Evolutionary conservation across 1,140 invertebrate genomes (phyloP).

Genomic region (Trachelipus rathkii): DNA sequence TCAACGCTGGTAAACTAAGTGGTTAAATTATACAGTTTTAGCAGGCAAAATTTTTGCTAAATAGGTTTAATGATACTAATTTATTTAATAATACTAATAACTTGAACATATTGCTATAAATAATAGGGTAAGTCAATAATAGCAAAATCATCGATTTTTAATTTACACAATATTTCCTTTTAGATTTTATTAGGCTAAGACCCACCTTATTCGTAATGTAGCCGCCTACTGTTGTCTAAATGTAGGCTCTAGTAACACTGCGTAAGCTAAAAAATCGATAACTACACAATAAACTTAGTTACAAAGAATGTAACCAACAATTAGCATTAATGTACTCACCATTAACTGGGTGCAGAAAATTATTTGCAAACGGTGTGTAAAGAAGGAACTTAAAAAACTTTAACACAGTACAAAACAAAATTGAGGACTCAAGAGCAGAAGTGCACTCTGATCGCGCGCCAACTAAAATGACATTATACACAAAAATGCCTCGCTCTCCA

Average conservation of each 20-base stretch:
- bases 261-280: conserved; percentile 4
- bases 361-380: conserved; percentile 6
- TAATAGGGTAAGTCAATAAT: too few relatives aligned
- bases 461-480: background rate
- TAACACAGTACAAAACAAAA: conserved; percentile 11
- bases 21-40: too few relatives aligned
- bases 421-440: conserved; percentile 11
- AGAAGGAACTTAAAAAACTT: conserved; percentile 11
- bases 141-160: too few relatives aligned
- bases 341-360: conserved; percentile 9
- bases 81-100: too few relatives aligned
- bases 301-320: background rate
- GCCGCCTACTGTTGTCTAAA: background rate
- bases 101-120: too few relatives aligned
- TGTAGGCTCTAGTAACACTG: background rate
- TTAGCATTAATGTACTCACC: background rate
- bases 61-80: too few relatives aligned
- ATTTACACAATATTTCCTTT: too few relatives aligned
- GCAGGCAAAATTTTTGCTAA: too few relatives aligned
- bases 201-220: too few relatives aligned
- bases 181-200: too few relatives aligned
- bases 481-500: background rate
- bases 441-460: conserved; percentile 6
- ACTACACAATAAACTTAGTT: background rate
- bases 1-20: too few relatives aligned